Evolutionary conservation across 2,888 invertebrate genomes (phyloP).

Genomic region (Nemoura dubitans): DNA sequence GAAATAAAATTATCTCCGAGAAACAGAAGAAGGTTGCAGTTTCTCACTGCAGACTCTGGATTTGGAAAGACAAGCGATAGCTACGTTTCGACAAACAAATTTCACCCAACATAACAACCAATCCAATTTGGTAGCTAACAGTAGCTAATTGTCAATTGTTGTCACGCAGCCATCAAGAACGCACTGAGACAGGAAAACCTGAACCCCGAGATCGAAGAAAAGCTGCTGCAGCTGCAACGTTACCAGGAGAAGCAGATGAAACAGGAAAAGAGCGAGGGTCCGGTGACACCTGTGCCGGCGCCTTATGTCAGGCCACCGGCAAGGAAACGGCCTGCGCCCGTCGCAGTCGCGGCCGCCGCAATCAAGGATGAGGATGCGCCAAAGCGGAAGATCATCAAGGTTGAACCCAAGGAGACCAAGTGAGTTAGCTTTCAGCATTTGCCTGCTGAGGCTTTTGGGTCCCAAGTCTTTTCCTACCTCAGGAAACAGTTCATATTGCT

Average conservation of each 20-base stretch:
- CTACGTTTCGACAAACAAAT: too few relatives aligned
- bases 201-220: conserved; percentile 92
- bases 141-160: neutral
- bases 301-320: conserved; percentile 49
- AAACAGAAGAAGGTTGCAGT: too few relatives aligned
- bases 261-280: conserved; percentile 59
- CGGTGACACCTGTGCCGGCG: conserved; percentile 20
- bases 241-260: conserved; percentile 85
- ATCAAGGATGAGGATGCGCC: conserved; percentile 46
- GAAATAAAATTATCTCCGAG: too few relatives aligned
- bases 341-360: conserved; percentile 26
- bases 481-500: too few relatives aligned
- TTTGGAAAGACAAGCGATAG: too few relatives aligned
- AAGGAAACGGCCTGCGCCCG: conserved; percentile 56
- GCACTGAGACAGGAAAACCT: conserved; percentile 91
- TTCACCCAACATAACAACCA: too few relatives aligned
- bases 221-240: conserved; percentile 84
- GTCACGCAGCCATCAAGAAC: conserved; percentile 82
- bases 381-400: conserved; percentile 48
- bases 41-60: too few relatives aligned
- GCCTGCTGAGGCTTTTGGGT: too few relatives aligned
- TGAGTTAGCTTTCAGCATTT: too few relatives aligned
- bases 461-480: too few relatives aligned
- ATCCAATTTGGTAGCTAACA: too few relatives aligned
- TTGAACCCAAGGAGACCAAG: conserved; percentile 53